Percentiles rank a stretch among this genome's conserved stretches.
phyloP scores from a whole-genome alignment of 2,797 vertebrate genomes.

The Cyclura pinguis region DNA sequence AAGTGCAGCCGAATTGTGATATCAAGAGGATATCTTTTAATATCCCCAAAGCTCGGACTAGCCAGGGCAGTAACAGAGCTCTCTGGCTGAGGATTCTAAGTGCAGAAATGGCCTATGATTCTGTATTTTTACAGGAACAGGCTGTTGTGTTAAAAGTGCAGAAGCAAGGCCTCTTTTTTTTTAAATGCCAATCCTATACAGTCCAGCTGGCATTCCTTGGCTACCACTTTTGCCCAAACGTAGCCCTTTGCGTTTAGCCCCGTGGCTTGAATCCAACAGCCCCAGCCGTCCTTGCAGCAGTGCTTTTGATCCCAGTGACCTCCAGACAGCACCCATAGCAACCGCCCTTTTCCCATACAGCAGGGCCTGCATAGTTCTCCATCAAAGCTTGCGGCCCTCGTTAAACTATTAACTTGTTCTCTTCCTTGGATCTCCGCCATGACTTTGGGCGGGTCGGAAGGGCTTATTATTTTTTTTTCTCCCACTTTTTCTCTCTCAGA shows the following conservation, averaged over 20 bases:
- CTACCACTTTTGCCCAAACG: background rate
- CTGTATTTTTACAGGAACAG: background rate
- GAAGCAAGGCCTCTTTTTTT: background rate
- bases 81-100: no score
- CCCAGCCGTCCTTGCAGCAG: background rate
- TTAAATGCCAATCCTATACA: background rate
- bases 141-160: background rate
- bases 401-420: conserved; percentile 38
- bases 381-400: background rate
- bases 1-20: no score
- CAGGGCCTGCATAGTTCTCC: background rate
- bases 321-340: conserved; percentile 4
- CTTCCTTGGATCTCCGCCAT: conserved; percentile 34
- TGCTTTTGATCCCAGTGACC: conserved; percentile 1
- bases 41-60: no score
- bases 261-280: background rate
- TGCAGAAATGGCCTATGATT: no score
- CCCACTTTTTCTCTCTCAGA: no score
- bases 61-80: no score
- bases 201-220: background rate
- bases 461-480: background rate
- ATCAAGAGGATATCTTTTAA: no score
- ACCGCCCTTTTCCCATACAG: background rate
- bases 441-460: background rate
- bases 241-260: background rate